Percentiles rank a stretch among this genome's conserved stretches.
phyloP scores from a whole-genome alignment of 2,888 invertebrate genomes.

The Ferdinandea cuprea region DNA sequence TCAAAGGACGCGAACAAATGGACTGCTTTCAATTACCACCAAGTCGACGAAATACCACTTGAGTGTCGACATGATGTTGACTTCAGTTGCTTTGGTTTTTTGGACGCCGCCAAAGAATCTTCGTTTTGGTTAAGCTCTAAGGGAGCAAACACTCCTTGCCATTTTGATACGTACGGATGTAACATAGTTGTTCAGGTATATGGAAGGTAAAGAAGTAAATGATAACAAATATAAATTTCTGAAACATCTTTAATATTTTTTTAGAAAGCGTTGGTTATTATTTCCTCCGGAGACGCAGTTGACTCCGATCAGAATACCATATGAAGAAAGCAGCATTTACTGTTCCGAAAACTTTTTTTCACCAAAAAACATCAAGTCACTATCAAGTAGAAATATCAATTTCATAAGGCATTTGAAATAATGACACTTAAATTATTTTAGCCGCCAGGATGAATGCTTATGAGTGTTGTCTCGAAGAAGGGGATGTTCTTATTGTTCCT shows the following conservation, averaged over 20 bases:
- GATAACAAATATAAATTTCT: background rate
- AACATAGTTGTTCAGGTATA: slow-evolving; percentile 95
- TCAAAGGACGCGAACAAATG: slow-evolving; percentile 77
- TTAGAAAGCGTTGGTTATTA: slow-evolving; percentile 94
- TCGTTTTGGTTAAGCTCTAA: slow-evolving; percentile 94
- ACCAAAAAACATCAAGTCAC: slow-evolving; percentile 84
- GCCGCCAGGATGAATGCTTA: slow-evolving; percentile 77
- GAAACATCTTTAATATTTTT: background rate
- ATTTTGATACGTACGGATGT: slow-evolving; percentile 96
- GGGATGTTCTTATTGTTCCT: slow-evolving; percentile 95
- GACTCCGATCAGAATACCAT: slow-evolving; percentile 93
- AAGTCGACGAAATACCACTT: slow-evolving; percentile 77
- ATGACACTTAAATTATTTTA: background rate
- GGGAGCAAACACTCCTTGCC: slow-evolving; percentile 96
- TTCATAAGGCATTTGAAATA: background rate
- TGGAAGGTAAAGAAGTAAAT: slow-evolving; percentile 87
- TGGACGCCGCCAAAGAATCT: slow-evolving; percentile 88
- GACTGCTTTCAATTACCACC: slow-evolving; percentile 80
- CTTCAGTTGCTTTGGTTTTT: slow-evolving; percentile 90
- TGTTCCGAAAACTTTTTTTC: slow-evolving; percentile 92
- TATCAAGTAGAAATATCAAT: slow-evolving; percentile 82
- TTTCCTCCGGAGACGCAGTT: slow-evolving; percentile 92
- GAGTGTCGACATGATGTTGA: slow-evolving; percentile 83
- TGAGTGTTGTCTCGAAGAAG: slow-evolving; percentile 89
- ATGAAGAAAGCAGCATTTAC: slow-evolving; percentile 98